Conservation (phyloP, 1,140 invertebrate species). For the Brachionus asplanchnoidis region DNA sequence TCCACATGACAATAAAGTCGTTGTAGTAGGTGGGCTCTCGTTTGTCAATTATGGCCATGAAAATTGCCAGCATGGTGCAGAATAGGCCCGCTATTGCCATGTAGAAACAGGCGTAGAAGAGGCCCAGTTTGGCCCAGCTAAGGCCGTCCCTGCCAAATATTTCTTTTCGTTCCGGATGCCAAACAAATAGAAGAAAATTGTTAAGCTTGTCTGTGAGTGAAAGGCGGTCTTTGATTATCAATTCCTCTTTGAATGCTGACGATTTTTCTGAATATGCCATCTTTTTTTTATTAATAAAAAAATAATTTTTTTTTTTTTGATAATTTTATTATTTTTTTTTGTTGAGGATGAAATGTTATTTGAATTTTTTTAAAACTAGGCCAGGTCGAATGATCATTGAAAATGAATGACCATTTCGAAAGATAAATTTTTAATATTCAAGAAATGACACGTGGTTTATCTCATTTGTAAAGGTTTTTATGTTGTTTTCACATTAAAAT, state of each 20-base stretch:
- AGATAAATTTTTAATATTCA: not conserved
- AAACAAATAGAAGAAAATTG: slow-evolving; percentile 41
- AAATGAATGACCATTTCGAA: not conserved
- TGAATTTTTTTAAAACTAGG: not conserved
- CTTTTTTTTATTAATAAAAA: not conserved
- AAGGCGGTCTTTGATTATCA: slow-evolving; percentile 39
- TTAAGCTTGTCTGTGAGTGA: slow-evolving; percentile 28
- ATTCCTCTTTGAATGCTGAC: slow-evolving; percentile 15
- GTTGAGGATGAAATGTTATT: not conserved
- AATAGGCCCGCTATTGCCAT: slow-evolving; percentile 25
- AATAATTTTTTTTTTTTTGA: not conserved
- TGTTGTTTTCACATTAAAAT: no score
- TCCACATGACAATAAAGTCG: slow-evolving; percentile 28
- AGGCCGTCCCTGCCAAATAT: slow-evolving; percentile 41
- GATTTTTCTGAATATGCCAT: slow-evolving; percentile 40
- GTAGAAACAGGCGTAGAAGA: slow-evolving; percentile 43
- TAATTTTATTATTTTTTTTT: not conserved
- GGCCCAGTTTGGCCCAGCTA: slow-evolving; percentile 36
- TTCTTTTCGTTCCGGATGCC: slow-evolving; percentile 40
- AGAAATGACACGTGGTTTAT: not conserved
- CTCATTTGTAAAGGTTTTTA: not conserved
- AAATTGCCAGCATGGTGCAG: slow-evolving; percentile 36
- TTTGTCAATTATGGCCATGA: slow-evolving; percentile 44
- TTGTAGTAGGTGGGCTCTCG: slow-evolving; percentile 39
- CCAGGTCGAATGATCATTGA: not conserved